These are phyloP conservation scores for Blomia tropicalis DNA, from an alignment of 2,888 invertebrate species.

Conservation along the genomic window DNA sequence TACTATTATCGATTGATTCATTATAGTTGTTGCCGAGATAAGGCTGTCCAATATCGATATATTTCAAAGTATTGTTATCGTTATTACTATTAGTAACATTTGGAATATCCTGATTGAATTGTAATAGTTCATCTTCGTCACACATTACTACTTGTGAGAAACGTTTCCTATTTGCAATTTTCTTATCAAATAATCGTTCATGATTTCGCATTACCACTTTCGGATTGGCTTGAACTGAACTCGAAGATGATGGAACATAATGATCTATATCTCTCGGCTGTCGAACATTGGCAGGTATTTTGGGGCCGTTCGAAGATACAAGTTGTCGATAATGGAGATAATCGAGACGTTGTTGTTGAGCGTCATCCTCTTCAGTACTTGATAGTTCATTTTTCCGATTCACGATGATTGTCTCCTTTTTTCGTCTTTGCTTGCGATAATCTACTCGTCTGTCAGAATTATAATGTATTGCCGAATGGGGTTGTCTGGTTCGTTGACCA, in stretches of 20 bases:
- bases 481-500: background rate
- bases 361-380: background rate
- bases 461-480: background rate
- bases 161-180: constrained; percentile 1
- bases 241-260: background rate
- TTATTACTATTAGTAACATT: background rate
- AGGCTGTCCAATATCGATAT: background rate
- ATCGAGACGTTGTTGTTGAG: background rate
- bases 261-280: background rate
- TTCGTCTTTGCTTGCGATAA: background rate
- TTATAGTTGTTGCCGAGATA: background rate
- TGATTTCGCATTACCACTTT: constrained; percentile 8
- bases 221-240: background rate
- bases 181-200: background rate
- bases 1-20: background rate
- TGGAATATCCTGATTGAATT: constrained; percentile 4
- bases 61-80: constrained; percentile 6
- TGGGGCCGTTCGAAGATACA: background rate
- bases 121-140: constrained; percentile 11
- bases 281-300: background rate
- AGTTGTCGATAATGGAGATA: too few relatives aligned
- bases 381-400: background rate
- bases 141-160: constrained; percentile 16
- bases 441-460: constrained; percentile 10
- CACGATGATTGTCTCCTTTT: background rate